Conservation (phyloP, 2,888 invertebrate genomes). For the Polydrusus cervinus region DNA sequence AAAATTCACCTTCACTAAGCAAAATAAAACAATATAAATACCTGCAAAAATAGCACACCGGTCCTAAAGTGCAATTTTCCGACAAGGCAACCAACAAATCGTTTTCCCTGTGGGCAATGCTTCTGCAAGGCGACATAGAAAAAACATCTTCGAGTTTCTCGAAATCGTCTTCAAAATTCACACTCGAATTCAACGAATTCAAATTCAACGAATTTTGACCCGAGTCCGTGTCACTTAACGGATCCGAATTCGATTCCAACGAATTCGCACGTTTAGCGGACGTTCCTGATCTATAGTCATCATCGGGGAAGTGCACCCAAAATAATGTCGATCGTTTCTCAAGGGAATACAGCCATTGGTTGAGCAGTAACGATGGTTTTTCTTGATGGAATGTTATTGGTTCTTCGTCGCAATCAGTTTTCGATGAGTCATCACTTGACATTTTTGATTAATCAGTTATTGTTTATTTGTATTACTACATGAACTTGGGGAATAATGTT, state of each 20-base stretch:
- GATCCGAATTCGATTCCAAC: conserved; percentile 62
- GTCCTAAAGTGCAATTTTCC: conserved; percentile 69
- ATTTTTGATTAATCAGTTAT: conserved; percentile 19
- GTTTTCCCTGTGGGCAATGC: conserved; percentile 70
- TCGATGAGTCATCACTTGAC: conserved; percentile 34
- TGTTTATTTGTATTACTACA: conserved; percentile 3
- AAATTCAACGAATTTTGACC: conserved; percentile 45
- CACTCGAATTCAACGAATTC: conserved; percentile 47
- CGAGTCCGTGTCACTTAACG: conserved; percentile 60
- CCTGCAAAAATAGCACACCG: conserved; percentile 72
- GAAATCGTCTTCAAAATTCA: conserved; percentile 52
- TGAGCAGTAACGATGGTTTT: conserved; percentile 58
- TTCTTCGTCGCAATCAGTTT: conserved; percentile 40
- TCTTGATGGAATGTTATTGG: conserved; percentile 37
- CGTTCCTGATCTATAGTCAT: conserved; percentile 56
- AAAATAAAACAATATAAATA: conserved; percentile 55
- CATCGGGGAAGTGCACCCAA: conserved; percentile 67
- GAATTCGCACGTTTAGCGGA: conserved; percentile 62
- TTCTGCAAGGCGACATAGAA: conserved; percentile 65
- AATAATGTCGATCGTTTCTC: conserved; percentile 68
- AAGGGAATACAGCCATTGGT: conserved; percentile 68
- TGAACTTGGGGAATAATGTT: not conserved
- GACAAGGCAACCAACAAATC: conserved; percentile 69
- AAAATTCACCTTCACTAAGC: too few species aligned
- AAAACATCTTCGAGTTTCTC: conserved; percentile 55